phyloP scores from a whole-genome alignment of 2,113 vertebrate species.

The Leptobrachium ailaonicum region DNA sequence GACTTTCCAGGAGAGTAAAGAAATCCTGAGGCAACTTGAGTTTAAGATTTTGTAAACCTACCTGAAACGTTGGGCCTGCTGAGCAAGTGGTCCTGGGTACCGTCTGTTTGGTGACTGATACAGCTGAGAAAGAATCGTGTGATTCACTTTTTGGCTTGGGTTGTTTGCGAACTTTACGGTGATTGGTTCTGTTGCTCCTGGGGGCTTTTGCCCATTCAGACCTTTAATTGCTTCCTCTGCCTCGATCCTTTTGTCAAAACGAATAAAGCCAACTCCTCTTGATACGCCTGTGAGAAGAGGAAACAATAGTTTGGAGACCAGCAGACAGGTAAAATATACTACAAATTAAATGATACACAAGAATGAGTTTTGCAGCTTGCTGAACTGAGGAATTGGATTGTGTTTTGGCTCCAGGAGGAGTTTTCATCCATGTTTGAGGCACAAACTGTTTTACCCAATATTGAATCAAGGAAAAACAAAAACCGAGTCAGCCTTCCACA shows the following conservation, averaged over 20 bases:
- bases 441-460: too few relatives aligned
- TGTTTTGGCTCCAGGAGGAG: too few relatives aligned
- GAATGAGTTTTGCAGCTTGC: too few relatives aligned
- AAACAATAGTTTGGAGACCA: background rate
- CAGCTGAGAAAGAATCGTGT: slow-evolving; percentile 95
- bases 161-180: slow-evolving; percentile 99
- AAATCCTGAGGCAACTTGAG: too few relatives aligned
- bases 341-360: too few relatives aligned
- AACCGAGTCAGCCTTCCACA: too few relatives aligned
- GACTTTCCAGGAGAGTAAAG: too few relatives aligned
- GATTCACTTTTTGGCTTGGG: slow-evolving; percentile 97
- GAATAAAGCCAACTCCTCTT: slow-evolving; percentile 96
- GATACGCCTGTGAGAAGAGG: slow-evolving; percentile 78
- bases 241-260: slow-evolving; percentile 95
- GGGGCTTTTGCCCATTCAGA: slow-evolving; percentile 96
- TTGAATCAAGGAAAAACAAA: too few relatives aligned
- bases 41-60: slow-evolving; percentile 61
- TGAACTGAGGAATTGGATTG: too few relatives aligned
- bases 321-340: too few relatives aligned
- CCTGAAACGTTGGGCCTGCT: slow-evolving; percentile 98
- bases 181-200: slow-evolving; percentile 91
- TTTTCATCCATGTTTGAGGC: too few relatives aligned
- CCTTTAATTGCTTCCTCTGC: slow-evolving; percentile 99
- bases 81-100: slow-evolving; percentile 93
- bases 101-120: slow-evolving; percentile 98